Evolutionary conservation across 2,113 vertebrate species (phyloP).

Genomic region (Anoplopoma fimbria): DNA sequence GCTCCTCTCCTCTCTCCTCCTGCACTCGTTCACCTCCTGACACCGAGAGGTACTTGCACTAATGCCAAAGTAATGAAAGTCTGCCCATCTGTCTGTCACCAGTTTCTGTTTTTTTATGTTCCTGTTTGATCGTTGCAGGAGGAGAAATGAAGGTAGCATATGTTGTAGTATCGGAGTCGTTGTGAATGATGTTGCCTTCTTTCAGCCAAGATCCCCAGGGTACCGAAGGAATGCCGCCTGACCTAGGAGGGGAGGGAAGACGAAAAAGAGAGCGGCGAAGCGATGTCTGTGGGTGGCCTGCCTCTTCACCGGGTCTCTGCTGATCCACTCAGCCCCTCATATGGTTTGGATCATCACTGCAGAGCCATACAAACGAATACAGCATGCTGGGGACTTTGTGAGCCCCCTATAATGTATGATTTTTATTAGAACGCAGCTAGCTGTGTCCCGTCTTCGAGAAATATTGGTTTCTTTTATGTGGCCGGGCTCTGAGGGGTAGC

Average conservation of each 20-base stretch:
- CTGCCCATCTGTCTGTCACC: slow-evolving; percentile 67
- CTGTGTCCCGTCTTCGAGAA: slow-evolving; percentile 46
- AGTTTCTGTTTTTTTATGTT: slow-evolving; percentile 44
- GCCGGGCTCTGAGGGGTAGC: slow-evolving; percentile 9
- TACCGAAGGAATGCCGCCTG: slow-evolving; percentile 78
- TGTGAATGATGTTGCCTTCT: slow-evolving; percentile 74
- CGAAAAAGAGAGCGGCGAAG: slow-evolving; percentile 48
- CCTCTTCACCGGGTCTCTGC: slow-evolving; percentile 67
- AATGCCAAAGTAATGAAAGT: slow-evolving; percentile 71
- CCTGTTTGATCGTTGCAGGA: slow-evolving; percentile 68
- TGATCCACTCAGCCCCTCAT: slow-evolving; percentile 76
- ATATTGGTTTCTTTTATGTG: slow-evolving; percentile 58
- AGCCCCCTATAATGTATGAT: slow-evolving; percentile 52
- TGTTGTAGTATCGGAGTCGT: slow-evolving; percentile 67
- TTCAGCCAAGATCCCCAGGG: slow-evolving; percentile 70
- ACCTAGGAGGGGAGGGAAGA: slow-evolving; percentile 64
- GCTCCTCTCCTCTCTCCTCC: slow-evolving; percentile 40
- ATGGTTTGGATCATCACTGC: slow-evolving; percentile 79
- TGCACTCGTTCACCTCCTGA: slow-evolving; percentile 72
- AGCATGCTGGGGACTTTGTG: slow-evolving; percentile 57
- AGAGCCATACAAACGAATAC: slow-evolving; percentile 71
- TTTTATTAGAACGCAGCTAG: slow-evolving; percentile 45
- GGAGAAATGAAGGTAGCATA: slow-evolving; percentile 72
- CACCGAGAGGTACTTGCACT: slow-evolving; percentile 50
- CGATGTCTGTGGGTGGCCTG: slow-evolving; percentile 78